Evolutionary conservation across 2,888 invertebrate genomes (phyloP).

Genomic region (Drosophila mulleri): DNA sequence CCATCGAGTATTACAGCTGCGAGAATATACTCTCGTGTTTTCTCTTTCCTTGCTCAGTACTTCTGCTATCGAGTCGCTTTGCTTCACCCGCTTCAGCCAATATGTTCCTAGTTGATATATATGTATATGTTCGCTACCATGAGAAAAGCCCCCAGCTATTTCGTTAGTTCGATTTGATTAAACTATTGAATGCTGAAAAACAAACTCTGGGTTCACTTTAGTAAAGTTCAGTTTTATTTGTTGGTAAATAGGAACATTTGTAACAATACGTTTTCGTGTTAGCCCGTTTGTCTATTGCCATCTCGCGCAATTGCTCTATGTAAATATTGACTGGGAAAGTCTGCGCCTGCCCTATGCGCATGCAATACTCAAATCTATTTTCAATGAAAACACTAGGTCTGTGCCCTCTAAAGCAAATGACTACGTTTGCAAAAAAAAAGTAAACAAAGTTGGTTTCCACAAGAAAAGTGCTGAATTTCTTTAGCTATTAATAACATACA

Average conservation of each 20-base stretch:
- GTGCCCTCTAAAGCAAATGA: background rate
- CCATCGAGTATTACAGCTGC: background rate
- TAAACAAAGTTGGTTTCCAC: background rate
- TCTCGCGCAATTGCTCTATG: background rate
- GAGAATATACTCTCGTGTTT: background rate
- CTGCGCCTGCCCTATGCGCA: background rate
- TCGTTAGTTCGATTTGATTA: background rate
- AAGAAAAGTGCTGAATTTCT: background rate
- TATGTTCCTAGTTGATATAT: background rate
- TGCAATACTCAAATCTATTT: constrained; percentile 13
- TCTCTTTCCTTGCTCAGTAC: background rate
- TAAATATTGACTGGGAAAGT: constrained; percentile 1
- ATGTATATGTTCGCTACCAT: too few species aligned
- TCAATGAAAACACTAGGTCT: background rate
- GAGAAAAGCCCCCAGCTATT: too few species aligned
- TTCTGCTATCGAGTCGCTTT: background rate
- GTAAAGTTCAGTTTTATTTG: background rate
- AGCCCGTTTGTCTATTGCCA: background rate
- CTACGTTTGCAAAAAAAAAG: background rate
- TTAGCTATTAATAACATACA: background rate
- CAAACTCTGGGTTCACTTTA: background rate
- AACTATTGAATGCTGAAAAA: background rate
- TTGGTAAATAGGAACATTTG: background rate
- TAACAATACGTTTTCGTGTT: background rate
- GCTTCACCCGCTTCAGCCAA: background rate